Evolutionary conservation across 1,140 invertebrate genomes (phyloP), one percentile per base, ranked within the genome.

Genomic region (Cotesia vestalis): DNA sequence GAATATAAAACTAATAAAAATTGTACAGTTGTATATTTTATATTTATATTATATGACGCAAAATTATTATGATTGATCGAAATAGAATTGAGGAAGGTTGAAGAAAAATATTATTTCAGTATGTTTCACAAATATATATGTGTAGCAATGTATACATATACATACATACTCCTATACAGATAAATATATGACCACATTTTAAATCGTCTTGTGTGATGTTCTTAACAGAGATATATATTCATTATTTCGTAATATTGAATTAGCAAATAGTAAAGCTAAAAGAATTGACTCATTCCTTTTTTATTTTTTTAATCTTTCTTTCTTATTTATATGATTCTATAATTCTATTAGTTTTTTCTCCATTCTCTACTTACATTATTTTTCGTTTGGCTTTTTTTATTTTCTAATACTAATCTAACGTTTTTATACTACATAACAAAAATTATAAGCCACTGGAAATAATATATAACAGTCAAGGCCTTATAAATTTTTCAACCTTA

Each of bases 181-280:
- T 2, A 11, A 46, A 8, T 46, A 46, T 46, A 46, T 46, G 40
- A 46, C 40, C 17, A 55, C 20, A 59, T 59, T 59, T 59, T 27
- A 59, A 27, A 59, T 59, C 20, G 57, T 59, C 20, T 59, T 59
- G 20, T 59, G 17, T 59, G 9, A 46, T 46, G 40, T 46, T 46
- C 40, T 46, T 46, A 46, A 46, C 40, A 8, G 20, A 59, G 57
- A 59, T 17, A 9, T 59, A 20, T 20, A 59, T 59, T 20, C 17
- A 59, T 59, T 59, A 59, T 59, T 59, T 59, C 57, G 57, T 20
- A 59, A 59, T 59, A 59, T 27, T 59, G 57, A 59, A 59, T 59
- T 59, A 59, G 57, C 57, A 59, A 59, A 59, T 27, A 59, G 57
- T 59, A 17, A 59, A 59, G 14, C 20, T 59, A 8, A 59, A 59